Percentiles rank a stretch among this genome's conserved stretches.
phyloP scores from a whole-genome alignment of 2,797 vertebrate genomes.

The Fistularia tabacaria region DNA sequence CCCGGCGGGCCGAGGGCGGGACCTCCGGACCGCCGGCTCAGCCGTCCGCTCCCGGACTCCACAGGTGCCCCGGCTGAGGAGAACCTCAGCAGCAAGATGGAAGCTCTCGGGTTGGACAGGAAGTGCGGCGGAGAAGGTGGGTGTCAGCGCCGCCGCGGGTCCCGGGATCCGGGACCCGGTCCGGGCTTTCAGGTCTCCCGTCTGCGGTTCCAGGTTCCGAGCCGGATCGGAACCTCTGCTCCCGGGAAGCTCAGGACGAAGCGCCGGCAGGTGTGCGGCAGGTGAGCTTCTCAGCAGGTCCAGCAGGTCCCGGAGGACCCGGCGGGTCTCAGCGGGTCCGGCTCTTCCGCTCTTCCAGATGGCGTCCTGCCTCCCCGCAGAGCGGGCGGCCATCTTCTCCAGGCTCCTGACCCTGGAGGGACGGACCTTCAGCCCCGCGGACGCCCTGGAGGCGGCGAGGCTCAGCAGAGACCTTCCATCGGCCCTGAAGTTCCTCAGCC shows the following conservation, averaged over 20 bases:
- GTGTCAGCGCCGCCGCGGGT: background rate
- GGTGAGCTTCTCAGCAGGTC: constrained; percentile 17
- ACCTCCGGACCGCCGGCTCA: too few relatives aligned
- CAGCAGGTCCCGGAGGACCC: background rate
- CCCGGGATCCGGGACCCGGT: background rate
- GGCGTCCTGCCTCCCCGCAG: constrained; percentile 40
- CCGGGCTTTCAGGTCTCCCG: background rate
- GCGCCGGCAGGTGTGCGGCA: background rate
- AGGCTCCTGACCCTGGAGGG: constrained; percentile 63
- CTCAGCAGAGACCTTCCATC: constrained; percentile 68
- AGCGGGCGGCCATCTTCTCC: constrained; percentile 60
- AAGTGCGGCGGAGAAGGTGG: background rate
- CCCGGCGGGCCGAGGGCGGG: too few relatives aligned
- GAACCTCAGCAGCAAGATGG: constrained; percentile 29
- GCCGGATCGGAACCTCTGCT: background rate
- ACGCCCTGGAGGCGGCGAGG: constrained; percentile 72
- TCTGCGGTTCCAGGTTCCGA: constrained; percentile 3
- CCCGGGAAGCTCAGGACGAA: background rate
- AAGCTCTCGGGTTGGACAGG: constrained; percentile 11
- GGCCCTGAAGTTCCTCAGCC: constrained; percentile 74
- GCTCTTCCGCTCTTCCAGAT: constrained; percentile 17
- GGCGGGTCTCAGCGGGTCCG: too few relatives aligned
- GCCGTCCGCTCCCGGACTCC: constrained; percentile 2
- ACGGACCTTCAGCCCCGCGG: constrained; percentile 57
- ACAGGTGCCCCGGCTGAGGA: constrained; percentile 16